These are phyloP conservation scores for Aphelocoma coerulescens DNA, from an alignment of 2,113 vertebrate genomes.

Conservation along the genomic window DNA sequence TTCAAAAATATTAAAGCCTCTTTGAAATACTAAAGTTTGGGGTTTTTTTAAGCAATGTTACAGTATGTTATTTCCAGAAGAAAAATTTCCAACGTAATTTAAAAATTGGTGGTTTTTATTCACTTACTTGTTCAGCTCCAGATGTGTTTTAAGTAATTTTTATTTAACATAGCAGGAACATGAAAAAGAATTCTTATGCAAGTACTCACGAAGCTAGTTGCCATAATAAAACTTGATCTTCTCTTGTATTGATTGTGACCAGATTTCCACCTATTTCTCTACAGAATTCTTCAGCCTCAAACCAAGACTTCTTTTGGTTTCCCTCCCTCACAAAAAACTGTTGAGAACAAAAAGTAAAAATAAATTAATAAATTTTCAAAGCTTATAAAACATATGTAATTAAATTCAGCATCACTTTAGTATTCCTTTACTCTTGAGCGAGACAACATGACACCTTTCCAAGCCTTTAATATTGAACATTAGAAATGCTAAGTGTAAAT, in stretches of 20 bases:
- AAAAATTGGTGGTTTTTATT: background rate
- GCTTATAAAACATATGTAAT: background rate
- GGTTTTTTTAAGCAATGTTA: background rate
- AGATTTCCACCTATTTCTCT: conserved; percentile 82
- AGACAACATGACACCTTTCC: background rate
- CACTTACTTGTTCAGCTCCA: background rate
- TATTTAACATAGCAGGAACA: background rate
- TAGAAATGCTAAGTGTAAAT: background rate
- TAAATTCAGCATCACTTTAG: background rate
- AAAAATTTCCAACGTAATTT: background rate
- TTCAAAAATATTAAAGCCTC: background rate
- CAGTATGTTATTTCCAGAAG: background rate
- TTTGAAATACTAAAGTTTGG: background rate
- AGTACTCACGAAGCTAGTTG: conserved; percentile 50
- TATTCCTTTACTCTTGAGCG: background rate
- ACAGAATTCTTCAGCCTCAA: conserved; percentile 84
- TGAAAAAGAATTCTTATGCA: background rate
- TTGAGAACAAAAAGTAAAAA: background rate
- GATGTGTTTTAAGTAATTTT: background rate
- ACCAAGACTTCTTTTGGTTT: conserved; percentile 80
- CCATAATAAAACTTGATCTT: conserved; percentile 61
- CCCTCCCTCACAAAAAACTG: conserved; percentile 65
- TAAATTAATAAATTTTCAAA: background rate
- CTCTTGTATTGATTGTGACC: conserved; percentile 74
- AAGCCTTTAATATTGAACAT: background rate